Conservation (phyloP, 2,888 invertebrate species). For the Eubasilissa splendida region DNA sequence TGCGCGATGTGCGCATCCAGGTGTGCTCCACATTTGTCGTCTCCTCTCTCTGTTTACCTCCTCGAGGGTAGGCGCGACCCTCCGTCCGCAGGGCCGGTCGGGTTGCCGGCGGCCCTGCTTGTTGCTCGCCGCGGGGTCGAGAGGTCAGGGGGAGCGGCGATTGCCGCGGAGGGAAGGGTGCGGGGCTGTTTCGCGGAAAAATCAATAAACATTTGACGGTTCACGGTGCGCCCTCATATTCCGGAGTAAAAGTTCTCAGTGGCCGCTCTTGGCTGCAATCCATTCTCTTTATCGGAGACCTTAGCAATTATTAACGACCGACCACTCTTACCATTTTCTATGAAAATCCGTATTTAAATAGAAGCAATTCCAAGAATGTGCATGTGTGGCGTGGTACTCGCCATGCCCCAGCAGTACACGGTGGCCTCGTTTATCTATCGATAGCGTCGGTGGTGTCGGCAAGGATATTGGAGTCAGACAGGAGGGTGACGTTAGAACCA, state of each 20-base stretch:
- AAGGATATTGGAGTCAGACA: too few relatives aligned
- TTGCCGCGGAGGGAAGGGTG: background rate
- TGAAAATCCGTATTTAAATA: background rate
- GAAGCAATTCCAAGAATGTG: background rate
- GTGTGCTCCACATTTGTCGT: too few relatives aligned
- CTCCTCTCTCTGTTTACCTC: too few relatives aligned
- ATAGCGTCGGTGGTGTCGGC: too few relatives aligned
- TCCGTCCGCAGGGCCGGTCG: too few relatives aligned
- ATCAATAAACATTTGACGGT: conserved; percentile 32
- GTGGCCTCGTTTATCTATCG: too few relatives aligned
- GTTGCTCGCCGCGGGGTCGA: background rate
- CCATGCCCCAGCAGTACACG: too few relatives aligned
- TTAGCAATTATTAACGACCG: background rate
- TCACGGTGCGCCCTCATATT: conserved; percentile 3
- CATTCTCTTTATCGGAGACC: background rate
- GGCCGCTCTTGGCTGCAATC: background rate
- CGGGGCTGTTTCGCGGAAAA: conserved; percentile 16
- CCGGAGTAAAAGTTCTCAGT: background rate
- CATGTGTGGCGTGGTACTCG: too few relatives aligned
- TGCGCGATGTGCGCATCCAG: too few relatives aligned
- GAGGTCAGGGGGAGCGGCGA: background rate
- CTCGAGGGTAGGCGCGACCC: too few relatives aligned
- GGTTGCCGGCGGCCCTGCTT: background rate
- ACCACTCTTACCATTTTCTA: background rate
- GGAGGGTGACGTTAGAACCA: too few relatives aligned